These are phyloP conservation scores for Corythoichthys intestinalis DNA, from an alignment of 2,113 vertebrate genomes.

Conservation along the genomic window DNA sequence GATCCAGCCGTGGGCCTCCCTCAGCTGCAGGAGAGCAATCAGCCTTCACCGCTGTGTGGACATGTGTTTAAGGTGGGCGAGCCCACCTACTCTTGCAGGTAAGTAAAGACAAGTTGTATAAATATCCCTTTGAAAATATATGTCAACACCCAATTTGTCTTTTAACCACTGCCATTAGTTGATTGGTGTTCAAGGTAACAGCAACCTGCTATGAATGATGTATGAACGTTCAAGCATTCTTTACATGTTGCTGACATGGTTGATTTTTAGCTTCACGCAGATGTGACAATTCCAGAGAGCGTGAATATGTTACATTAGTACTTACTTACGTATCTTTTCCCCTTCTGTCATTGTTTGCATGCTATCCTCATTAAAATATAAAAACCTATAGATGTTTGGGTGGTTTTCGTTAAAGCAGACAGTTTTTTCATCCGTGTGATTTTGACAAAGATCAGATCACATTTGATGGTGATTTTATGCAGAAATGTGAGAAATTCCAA, in stretches of 20 bases:
- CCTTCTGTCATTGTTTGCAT: too few species aligned
- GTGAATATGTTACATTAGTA: too few species aligned
- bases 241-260: not conserved
- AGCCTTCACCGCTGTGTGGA: constrained; percentile 90
- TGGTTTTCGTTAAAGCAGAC: too few species aligned
- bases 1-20: constrained; percentile 83
- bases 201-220: not conserved
- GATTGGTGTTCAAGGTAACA: not conserved
- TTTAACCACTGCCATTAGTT: not conserved
- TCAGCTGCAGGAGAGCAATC: constrained; percentile 86
- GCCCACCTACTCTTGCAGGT: constrained; percentile 98
- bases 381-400: too few species aligned
- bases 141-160: not conserved
- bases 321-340: too few species aligned
- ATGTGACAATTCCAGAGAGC: not conserved
- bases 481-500: too few species aligned
- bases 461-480: too few species aligned
- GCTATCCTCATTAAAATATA: too few species aligned
- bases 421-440: too few species aligned
- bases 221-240: not conserved
- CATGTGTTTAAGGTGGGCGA: constrained; percentile 97
- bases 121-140: not conserved
- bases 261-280: not conserved
- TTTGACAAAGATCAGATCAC: too few species aligned
- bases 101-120: not conserved